Evolutionary conservation across 2,888 invertebrate genomes (phyloP), one percentile per base, ranked within the genome.

Genomic region (Euplagia quadripunctaria): DNA sequence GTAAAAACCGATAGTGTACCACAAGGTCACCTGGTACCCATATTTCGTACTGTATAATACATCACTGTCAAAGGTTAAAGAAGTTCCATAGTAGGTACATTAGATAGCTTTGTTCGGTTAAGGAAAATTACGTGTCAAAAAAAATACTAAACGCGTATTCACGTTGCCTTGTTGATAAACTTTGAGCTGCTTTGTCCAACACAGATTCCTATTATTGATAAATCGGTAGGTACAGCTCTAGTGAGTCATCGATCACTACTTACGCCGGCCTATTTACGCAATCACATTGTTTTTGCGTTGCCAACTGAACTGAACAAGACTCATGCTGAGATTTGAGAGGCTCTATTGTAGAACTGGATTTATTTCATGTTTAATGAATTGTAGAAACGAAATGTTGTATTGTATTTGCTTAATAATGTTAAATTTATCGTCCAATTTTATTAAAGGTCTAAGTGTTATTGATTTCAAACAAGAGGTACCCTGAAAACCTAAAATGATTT

Each of bases 191-290:
- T 64, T 71, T 70, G 69, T 69, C 63, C 69, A 63, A 69, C 64
- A 12, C 58, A 46, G 69, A 73, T 64, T 69, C 49, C 69, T 69
- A 65, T 69, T 75, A 71, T 70, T 76, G 73, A 75, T 75, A 72
- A 79, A 77, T 79, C 68, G 65, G 67, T 67, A 72, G 70, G 64
- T 64, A 74, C 77, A 79, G 64, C 80, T 76, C 73, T 78, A 77
- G 80, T 84, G 84, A 85, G 52, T 84, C 84, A 84, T 76, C 77
- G 74, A 81, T 82, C 74, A 81, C 74, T 79, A 72, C 79, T 78
- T 81, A 81, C 52, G 71, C 63, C 75, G 84, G 71, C 79, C 80
- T 84, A 84, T 84, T 84, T 84, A 84, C 83, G 76, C 75, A 84
- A 84, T 81, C 43, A 72, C 73, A 82, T 84, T 84, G 85, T 82